Percentiles rank a stretch among this genome's conserved stretches.
phyloP scores from a whole-genome alignment of 2,113 vertebrate genomes.

The Oenanthe melanoleuca region DNA sequence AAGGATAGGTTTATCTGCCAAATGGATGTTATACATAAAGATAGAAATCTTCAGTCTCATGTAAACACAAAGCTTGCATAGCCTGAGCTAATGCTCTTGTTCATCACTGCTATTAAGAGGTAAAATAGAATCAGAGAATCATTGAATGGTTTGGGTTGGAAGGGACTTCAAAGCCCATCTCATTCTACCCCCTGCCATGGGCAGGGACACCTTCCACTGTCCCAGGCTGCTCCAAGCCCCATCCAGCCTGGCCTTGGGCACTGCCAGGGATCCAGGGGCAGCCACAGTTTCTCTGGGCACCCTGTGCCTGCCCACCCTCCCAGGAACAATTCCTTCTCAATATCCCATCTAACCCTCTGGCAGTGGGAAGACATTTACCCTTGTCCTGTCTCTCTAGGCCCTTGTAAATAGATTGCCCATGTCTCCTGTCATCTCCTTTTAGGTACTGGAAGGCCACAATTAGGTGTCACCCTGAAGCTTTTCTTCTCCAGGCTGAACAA shows the following conservation, averaged over 20 bases:
- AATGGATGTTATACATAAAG: neutral
- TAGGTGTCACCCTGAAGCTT: neutral
- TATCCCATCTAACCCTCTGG: neutral
- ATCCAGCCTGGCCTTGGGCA: neutral
- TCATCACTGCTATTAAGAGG: neutral
- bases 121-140: neutral
- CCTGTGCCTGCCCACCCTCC: rapidly evolving
- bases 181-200: rapidly evolving
- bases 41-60: neutral
- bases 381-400: neutral
- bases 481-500: neutral
- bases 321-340: neutral
- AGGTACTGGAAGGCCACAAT: neutral
- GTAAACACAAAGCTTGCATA: neutral
- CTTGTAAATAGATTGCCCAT: neutral
- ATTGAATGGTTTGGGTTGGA: neutral
- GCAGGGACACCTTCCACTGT: neutral
- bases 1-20: neutral
- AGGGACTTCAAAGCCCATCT: neutral
- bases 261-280: neutral
- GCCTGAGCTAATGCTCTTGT: neutral
- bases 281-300: neutral
- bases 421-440: neutral
- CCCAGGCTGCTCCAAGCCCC: neutral
- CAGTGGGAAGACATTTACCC: neutral